Base-by-base conservation (phyloP, 2,797 vertebrate species). In the Danio aesculapii region DNA sequence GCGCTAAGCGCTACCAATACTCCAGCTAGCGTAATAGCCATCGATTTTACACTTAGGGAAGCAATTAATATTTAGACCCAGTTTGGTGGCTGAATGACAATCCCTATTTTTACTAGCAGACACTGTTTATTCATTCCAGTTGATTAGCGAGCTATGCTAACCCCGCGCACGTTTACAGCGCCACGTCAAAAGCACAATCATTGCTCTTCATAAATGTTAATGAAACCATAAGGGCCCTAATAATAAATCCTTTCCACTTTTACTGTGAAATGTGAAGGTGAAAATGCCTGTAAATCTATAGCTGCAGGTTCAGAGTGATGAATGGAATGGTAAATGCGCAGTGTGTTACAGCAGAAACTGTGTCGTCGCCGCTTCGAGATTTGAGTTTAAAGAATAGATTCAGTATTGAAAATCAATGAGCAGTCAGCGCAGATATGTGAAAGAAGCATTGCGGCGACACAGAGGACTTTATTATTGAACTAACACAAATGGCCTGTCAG, bases 41-140 rank as follows among this genome's bases (percentile, higher is more conserved):
- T 92, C 88, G 91, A 93, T 94, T 93, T 91, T 91, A 89, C 85
- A 90, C 87, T 89, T 88, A 86, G 89, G 88, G 77, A 87, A 87
- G 84, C 90, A 90, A 91, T 92, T 92, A 91, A 92, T 92, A 92
- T 90, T 75, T 84, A 86, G 80, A 83, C 81, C 74, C 66, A 89
- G 90, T 90, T 88, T 89, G 89, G 86, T 53, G 75, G 70, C 75
- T 59, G 82, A 85, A 84, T 88, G 85, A 86, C 83, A 81, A 85
- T 88, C 90, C 84, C 90, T 81, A 89, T 88, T 89, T n/a, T 87
- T 75, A 71, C 73, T 76, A 83, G 83, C 80, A 84, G 90, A 83
- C 85, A 84, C 90, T 88, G 88, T 92, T 92, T 89, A 89, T 90
- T 87, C 41, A 61, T 70, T 68, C 55, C n/a, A 47, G 19, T 81